A percentile compares a stretch with the other conserved stretches of the same genome.
phyloP scores from a whole-genome alignment of 2,113 vertebrate genomes.

The Plecturocebus donacophilus region DNA sequence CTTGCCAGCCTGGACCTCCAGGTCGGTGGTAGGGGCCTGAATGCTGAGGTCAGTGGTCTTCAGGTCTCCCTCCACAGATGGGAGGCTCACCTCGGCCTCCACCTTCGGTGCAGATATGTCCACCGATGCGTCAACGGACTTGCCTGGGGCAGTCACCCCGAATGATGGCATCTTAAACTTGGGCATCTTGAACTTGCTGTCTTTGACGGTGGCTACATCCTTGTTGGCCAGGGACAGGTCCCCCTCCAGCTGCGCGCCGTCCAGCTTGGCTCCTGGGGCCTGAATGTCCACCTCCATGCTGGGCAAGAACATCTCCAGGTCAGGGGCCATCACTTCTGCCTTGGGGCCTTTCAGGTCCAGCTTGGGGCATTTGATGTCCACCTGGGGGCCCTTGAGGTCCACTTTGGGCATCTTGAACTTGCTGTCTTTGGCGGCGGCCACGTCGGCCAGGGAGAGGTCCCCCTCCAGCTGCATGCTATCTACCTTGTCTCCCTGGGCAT shows the following conservation, averaged over 20 bases:
- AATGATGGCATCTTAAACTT: constrained; percentile 1
- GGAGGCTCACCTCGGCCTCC: no score
- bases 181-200: constrained; percentile 51
- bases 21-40: no score
- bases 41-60: no score
- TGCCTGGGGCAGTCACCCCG: constrained; percentile 59
- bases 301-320: no score
- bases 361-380: rapidly evolving
- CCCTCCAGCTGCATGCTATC: rapidly evolving
- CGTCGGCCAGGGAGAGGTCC: not conserved
- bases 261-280: rapidly evolving
- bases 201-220: rapidly evolving
- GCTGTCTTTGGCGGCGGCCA: not conserved
- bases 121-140: no score
- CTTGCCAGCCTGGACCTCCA: no score
- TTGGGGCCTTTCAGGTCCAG: no score
- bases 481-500: rapidly evolving
- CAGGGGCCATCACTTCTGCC: rapidly evolving
- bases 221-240: rapidly evolving
- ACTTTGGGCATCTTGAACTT: not conserved
- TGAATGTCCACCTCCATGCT: not conserved
- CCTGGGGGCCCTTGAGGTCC: no score
- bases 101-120: no score
- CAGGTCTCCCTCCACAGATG: no score
- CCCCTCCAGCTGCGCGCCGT: rapidly evolving